phyloP scores from a whole-genome alignment of 2,113 vertebrate species.

The Ochotona princeps region DNA sequence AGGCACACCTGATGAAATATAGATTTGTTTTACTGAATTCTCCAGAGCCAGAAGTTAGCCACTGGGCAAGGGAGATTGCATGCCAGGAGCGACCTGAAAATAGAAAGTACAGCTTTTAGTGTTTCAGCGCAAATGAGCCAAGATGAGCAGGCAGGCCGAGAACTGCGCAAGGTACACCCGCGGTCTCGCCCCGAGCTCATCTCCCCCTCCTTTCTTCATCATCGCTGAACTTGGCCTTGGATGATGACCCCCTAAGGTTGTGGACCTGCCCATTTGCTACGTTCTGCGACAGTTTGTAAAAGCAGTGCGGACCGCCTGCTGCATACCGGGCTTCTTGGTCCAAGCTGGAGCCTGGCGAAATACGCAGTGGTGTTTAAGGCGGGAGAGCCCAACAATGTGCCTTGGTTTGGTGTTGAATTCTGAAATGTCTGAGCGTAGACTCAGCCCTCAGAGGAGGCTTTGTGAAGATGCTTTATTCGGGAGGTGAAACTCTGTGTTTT shows the following conservation, averaged over 20 bases:
- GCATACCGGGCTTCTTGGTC: not conserved
- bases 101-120: not conserved
- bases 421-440: not conserved
- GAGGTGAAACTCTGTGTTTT: not conserved
- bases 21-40: not conserved
- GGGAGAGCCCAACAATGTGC: not conserved
- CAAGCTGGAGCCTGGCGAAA: not conserved
- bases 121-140: not conserved
- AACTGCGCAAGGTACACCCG: no score
- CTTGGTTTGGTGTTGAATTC: not conserved
- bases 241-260: not conserved
- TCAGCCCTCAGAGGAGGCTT: not conserved
- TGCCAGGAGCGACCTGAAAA: not conserved
- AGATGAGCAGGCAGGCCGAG: not conserved
- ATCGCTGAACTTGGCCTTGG: not conserved
- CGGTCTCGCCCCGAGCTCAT: not conserved
- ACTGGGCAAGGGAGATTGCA: not conserved
- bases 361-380: fast-evolving
- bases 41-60: not conserved
- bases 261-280: not conserved
- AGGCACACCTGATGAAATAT: not conserved
- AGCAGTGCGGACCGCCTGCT: fast-evolving
- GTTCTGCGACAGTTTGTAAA: not conserved
- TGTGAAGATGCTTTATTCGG: fast-evolving
- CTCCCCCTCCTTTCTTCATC: not conserved